A percentile compares a stretch with the other conserved stretches of the same genome.
Conservation (phyloP, 2,113 vertebrate genomes). For the Pan troglodytes region DNA sequence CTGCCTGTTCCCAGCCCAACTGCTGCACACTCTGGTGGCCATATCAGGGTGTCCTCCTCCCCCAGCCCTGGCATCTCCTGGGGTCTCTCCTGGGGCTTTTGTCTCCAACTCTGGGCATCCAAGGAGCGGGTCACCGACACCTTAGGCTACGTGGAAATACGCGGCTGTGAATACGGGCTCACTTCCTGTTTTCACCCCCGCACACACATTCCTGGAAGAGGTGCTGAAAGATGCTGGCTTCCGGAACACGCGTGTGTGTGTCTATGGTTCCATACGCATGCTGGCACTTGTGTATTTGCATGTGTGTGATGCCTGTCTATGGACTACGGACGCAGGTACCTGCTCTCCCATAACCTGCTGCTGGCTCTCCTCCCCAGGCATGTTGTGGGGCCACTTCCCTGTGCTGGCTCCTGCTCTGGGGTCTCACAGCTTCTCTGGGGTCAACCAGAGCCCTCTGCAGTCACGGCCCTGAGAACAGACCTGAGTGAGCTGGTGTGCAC, state of each 20-base stretch:
- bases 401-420: background rate
- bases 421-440: background rate
- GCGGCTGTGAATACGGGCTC: fast-evolving
- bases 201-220: fast-evolving
- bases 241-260: fast-evolving
- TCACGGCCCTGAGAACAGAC: background rate
- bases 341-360: no score
- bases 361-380: background rate
- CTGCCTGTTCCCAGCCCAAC: no score
- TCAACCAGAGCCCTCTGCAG: no score
- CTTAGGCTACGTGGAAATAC: background rate
- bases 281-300: fast-evolving
- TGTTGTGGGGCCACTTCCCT: background rate
- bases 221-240: background rate
- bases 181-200: fast-evolving
- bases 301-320: fast-evolving
- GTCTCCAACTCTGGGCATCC: no score
- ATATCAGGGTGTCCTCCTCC: no score
- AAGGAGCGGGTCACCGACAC: background rate
- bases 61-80: background rate
- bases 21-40: fast-evolving
- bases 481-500: fast-evolving
- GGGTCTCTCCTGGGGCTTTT: background rate
- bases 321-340: fast-evolving
- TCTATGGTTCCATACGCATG: fast-evolving